A percentile compares a stretch with the other conserved stretches of the same genome.
Conservation (phyloP, 1,140 invertebrate genomes). For the Anastrepha ludens region DNA sequence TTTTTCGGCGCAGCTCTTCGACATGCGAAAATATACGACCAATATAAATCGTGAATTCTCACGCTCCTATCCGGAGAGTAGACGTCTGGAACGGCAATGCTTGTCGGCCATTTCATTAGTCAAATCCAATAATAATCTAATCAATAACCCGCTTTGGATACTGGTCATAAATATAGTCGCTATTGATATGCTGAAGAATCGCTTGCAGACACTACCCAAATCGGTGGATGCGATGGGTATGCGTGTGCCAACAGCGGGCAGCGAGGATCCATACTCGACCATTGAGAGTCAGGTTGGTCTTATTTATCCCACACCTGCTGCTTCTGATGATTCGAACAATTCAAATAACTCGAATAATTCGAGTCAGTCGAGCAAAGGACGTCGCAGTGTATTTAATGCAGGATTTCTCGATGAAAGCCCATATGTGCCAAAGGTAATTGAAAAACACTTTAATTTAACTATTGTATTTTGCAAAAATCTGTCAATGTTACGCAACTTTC, state of each 20-base stretch:
- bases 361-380: conserved; percentile 63
- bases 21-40: conserved; percentile 97
- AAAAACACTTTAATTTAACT: neutral
- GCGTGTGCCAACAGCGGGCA: conserved; percentile 64
- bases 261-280: conserved; percentile 72
- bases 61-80: conserved; percentile 90
- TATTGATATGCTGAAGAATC: conserved; percentile 96
- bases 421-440: conserved; percentile 70
- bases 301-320: conserved; percentile 70
- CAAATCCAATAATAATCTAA: conserved; percentile 87
- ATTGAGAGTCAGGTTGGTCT: conserved; percentile 72
- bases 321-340: conserved; percentile 70
- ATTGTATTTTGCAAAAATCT: too few relatives aligned
- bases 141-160: conserved; percentile 95
- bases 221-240: conserved; percentile 64
- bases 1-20: conserved; percentile 83
- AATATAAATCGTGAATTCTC: conserved; percentile 92
- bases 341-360: conserved; percentile 56
- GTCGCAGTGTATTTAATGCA: conserved; percentile 68
- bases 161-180: conserved; percentile 96
- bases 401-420: conserved; percentile 71
- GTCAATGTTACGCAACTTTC: too few relatives aligned
- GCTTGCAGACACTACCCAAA: conserved; percentile 80
- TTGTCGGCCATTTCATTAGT: conserved; percentile 92
- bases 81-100: conserved; percentile 91